Base-by-base conservation (phyloP, 2,113 vertebrate species). In the Seriola rivoliana region DNA sequence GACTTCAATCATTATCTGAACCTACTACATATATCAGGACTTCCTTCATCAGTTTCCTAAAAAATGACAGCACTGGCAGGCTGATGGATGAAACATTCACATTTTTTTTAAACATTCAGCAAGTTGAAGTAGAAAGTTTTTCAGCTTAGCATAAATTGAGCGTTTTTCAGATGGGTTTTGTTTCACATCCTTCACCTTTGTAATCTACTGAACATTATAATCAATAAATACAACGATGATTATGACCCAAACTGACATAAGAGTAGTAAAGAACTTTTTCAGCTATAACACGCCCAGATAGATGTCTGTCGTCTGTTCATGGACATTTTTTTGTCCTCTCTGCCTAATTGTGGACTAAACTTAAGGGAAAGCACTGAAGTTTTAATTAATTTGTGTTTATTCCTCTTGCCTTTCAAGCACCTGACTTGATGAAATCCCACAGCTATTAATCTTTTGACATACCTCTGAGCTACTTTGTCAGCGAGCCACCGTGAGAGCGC, bases 401-500 rank as follows among this genome's bases (percentile, higher is more conserved):
- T 91, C 69, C 76, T 82, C 65, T 34, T 67, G 81, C 64, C 68
- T 71, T 85, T 75, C 59, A 55, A 93, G 78, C 78, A 74, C 87
- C 88, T 80, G 88, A 78, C 86, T 87, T 90, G 89, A 91, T 92
- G 85, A 90, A 94, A 92, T 82, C 87, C 84, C 85, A 79, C 67
- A 70, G 90, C 90, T 88, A 94, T 95, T 93, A 84, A 92, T 93
- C 93, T 93, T 92, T 87, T 88, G 89, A 90, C 91, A 79, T 81
- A 93, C 86, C 89, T 92, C 75, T 73, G 86, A 91, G 89, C 84
- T 74, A 91, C 88, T 88, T 90, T 91, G 90, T 91, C 90, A 92
- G 88, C 89, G 78, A 86, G 84, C 89, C 79, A 86, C 82, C 52
- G 29, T 78, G 89, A 91, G 87, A 83, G 74, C 5, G 68, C 80